These are phyloP conservation scores for Oligia strigilis DNA, from an alignment of 2,888 invertebrate species.

Conservation along the genomic window DNA sequence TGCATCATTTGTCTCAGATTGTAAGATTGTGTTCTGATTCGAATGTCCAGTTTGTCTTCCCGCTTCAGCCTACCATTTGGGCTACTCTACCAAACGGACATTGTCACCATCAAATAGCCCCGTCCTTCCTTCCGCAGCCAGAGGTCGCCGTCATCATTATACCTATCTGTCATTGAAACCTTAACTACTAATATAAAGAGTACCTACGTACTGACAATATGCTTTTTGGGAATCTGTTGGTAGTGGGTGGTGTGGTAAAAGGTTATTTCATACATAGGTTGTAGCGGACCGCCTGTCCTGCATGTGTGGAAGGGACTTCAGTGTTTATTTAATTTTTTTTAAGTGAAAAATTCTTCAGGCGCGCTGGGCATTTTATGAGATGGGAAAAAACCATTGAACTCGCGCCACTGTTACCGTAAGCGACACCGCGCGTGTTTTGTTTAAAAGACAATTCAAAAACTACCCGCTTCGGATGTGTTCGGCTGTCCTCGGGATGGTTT, in stretches of 20 bases:
- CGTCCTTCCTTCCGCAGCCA: conserved; percentile 65
- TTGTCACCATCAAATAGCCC: conserved; percentile 60
- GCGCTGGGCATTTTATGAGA: no score
- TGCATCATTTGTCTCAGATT: not conserved
- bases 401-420: no score
- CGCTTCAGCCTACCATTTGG: conserved; percentile 4
- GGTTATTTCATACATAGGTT: not conserved
- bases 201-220: conserved; percentile 3
- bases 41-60: not conserved
- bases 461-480: no score
- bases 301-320: not conserved
- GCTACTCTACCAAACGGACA: conserved; percentile 55
- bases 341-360: no score
- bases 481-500: no score
- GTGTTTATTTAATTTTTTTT: no score
- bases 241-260: not conserved
- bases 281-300: no score
- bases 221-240: conserved; percentile 8
- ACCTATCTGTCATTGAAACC: conserved; percentile 54
- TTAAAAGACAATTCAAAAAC: no score
- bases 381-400: no score
- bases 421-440: no score
- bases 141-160: conserved; percentile 63
- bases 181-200: conserved; percentile 47
- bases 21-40: not conserved